phyloP scores from a whole-genome alignment of 2,113 vertebrate genomes.

The Terrapene triunguis region DNA sequence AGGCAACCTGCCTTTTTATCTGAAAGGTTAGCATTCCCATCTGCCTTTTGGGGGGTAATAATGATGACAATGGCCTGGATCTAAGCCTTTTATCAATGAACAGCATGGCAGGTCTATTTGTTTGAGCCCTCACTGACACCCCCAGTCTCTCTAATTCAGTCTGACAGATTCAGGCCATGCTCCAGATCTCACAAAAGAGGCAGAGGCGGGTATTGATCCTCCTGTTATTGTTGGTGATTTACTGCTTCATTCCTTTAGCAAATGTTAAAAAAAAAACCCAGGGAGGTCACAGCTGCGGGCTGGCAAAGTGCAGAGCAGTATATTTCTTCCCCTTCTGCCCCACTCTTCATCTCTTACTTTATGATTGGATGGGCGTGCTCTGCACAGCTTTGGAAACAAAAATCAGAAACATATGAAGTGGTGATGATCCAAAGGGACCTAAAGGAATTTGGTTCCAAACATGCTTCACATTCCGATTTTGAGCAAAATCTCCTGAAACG shows the following conservation, averaged over 20 bases:
- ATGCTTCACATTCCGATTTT: not conserved
- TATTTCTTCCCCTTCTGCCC: slow-evolving; percentile 31
- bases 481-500: not conserved
- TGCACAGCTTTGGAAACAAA: not conserved
- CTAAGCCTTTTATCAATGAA: slow-evolving; percentile 73
- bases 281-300: slow-evolving; percentile 63
- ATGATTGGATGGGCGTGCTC: not conserved
- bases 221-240: slow-evolving; percentile 83
- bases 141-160: slow-evolving; percentile 81
- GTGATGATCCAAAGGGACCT: not conserved
- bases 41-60: slow-evolving; percentile 26
- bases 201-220: slow-evolving; percentile 85
- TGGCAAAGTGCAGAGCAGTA: slow-evolving; percentile 39
- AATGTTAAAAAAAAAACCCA: slow-evolving; percentile 47
- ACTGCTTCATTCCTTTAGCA: slow-evolving; percentile 78
- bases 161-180: slow-evolving; percentile 90
- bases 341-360: not conserved
- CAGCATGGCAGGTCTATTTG: slow-evolving; percentile 72
- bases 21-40: slow-evolving; percentile 17
- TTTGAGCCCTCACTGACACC: slow-evolving; percentile 75
- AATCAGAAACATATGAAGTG: not conserved
- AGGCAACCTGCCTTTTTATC: slow-evolving; percentile 3
- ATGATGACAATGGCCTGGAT: slow-evolving; percentile 39
- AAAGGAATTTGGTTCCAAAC: not conserved
- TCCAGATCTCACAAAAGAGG: slow-evolving; percentile 86